Percentiles rank a stretch among this genome's conserved stretches.
phyloP scores from a whole-genome alignment of 2,113 vertebrate species.

The Mirounga angustirostris region DNA sequence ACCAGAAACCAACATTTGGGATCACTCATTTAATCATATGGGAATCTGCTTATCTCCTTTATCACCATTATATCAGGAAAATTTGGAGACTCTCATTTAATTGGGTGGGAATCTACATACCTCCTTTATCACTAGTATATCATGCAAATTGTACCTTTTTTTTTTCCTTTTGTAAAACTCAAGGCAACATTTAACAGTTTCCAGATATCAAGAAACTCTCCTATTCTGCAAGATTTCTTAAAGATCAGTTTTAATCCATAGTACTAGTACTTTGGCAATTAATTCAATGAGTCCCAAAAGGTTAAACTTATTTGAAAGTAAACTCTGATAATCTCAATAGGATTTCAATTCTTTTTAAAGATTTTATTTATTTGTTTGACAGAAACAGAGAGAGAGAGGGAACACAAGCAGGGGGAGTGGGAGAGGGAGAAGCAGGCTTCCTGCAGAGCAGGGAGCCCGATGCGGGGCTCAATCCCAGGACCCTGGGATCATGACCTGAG shows the following conservation, averaged over 20 bases:
- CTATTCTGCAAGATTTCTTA: constrained; percentile 5
- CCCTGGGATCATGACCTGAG: no score
- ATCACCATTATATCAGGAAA: background rate
- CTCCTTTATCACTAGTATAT: background rate
- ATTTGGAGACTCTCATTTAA: background rate
- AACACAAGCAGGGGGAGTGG: no score
- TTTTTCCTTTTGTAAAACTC: background rate
- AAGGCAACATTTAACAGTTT: background rate
- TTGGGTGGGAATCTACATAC: background rate
- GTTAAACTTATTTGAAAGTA: constrained; percentile 4
- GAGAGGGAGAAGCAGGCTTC: no score
- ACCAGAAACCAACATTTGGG: background rate
- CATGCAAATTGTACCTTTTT: background rate
- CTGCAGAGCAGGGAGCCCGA: no score
- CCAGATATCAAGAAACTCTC: background rate
- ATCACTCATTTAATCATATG: background rate
- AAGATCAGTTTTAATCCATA: background rate
- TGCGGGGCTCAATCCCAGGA: no score
- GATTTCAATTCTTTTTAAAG: background rate
- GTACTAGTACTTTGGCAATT: background rate
- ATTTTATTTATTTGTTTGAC: no score
- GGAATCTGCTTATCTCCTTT: background rate
- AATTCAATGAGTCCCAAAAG: background rate
- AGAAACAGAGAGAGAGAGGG: no score
- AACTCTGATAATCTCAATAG: background rate